These are phyloP conservation scores for Chitala chitala DNA, from an alignment of 2,113 vertebrate genomes.

Conservation along the genomic window DNA sequence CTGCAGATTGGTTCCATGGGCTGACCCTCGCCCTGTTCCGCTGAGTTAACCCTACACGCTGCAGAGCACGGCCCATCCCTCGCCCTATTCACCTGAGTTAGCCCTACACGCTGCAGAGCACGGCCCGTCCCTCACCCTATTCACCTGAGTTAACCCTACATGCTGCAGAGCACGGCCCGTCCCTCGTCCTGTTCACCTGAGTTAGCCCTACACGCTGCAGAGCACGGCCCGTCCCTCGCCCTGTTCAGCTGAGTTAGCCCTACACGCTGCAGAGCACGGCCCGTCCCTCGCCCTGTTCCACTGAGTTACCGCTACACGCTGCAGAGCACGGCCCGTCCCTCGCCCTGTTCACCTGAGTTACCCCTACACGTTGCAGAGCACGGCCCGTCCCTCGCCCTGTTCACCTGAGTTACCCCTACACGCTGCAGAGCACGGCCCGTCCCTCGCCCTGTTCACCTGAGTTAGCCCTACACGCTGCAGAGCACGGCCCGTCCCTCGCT, in stretches of 20 bases:
- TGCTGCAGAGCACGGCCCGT: conserved; percentile 36
- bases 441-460: conserved; percentile 31
- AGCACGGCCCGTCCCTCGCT: conserved; percentile 37
- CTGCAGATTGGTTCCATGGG: conserved; percentile 42
- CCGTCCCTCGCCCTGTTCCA: conserved; percentile 36
- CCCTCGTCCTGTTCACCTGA: conserved; percentile 31
- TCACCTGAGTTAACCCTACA: conserved; percentile 17
- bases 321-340: conserved; percentile 36
- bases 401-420: conserved; percentile 17
- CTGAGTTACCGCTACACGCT: conserved; percentile 14
- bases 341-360: conserved; percentile 27
- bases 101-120: too few relatives aligned
- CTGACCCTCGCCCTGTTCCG: conserved; percentile 36
- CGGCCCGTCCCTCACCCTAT: conserved; percentile 37
- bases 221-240: conserved; percentile 37
- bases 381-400: conserved; percentile 37
- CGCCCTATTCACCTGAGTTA: conserved; percentile 27
- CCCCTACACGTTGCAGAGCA: too few relatives aligned
- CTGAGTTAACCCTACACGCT: conserved; percentile 14
- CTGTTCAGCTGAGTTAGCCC: conserved; percentile 19
- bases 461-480: too few relatives aligned
- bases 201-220: too few relatives aligned
- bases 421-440: conserved; percentile 36
- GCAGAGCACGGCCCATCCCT: conserved; percentile 36
- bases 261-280: too few relatives aligned